Evolutionary conservation across 2,113 vertebrate species (phyloP), one percentile per base, ranked within the genome.

Genomic region (Psilopogon haemacephalus): DNA sequence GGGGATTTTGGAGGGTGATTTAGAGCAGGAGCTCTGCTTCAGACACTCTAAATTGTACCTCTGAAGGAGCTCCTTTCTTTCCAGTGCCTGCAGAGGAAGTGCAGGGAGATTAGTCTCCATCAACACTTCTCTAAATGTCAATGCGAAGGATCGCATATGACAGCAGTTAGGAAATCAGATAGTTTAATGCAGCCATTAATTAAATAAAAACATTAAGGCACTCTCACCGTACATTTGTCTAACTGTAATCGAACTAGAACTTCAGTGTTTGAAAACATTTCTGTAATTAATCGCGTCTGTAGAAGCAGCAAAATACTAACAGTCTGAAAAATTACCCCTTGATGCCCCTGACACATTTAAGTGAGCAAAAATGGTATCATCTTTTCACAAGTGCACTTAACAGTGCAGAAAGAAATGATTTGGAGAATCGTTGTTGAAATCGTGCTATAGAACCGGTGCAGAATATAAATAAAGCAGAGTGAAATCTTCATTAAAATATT

Each of bases 51-150:
- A 93, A 90, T 86, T 2, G 2, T 26, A 71, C 19, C 69, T 77
- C 60, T 95, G 90, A 94, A 94, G 94, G 90, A 91, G 21, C 28
- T 18, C 42, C 28, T 88, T 95, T 95, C 83, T 94, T 91, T 71
- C 83, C 69, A 74, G 12, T 42, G 56, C 75, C 83, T 64, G 38
- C 10, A 90, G 84, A 95, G 88, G 88, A 95, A 95, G 83, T 74
- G 69, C 72, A 86, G 83, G 80, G 62, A 88, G 79, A 91, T 94
- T 93, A 95, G 76, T 26, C 38, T 94, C 92, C 78, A 88, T 95
- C 95, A 91, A 86, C 85, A 79, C 75, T 68, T 42, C 68, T 84
- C 75, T 74, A 86, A 91, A 88, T 33, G 77, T 64, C 90, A 90
- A 12, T 79, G 82, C 65, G 38, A 73, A 92, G 54, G 76, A 77